Base-by-base conservation (phyloP, 2,113 vertebrate genomes). In the Bubo bubo region DNA sequence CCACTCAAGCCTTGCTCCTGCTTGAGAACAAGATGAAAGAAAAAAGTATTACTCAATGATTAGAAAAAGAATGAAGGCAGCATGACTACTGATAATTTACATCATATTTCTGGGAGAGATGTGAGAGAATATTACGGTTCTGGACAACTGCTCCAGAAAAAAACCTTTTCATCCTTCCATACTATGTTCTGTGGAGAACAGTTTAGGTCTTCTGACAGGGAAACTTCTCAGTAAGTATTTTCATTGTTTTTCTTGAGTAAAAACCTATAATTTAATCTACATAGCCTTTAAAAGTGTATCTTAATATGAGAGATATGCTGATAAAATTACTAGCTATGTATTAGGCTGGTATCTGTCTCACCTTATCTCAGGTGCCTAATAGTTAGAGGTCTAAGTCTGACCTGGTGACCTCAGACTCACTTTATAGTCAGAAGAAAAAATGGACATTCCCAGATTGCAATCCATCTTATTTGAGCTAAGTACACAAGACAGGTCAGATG, bases 401-500 rank as follows among this genome's bases (percentile, higher is more conserved):
- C 93, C 89, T 87, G 30, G 32, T 82, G 93, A 95, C 91, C 89
- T 95, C 66, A 89, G 84, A 63, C 73, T 93, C 86, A 68, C 86
- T 97, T 91, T 79, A 95, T 43, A 96, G 73, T 74, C 80, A 79
- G 60, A 81, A 92, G 22, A 5, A 94, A 95, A 93, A 96, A 79
- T 27, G 56, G 86, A 14, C 87, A 89, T 97, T 96, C 89, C 93
- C 89, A 91, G 56, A 87, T 95, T 91, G 56, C 60, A 89, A 96
- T 97, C 70, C 87, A 56, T 97, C 91, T 97, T 97, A 39, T 95
- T 94, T 95, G 93, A 93, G 66, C 89, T 96, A 89, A 96, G 87
- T 85, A 95, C 86, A 91, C 91, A 75, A 85, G 95, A 94, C 93
- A 93, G 45, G 60, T 87, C 87, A 96, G 96, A 96, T 96, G 93